Percentiles rank a stretch among this genome's conserved stretches.
These are phyloP conservation scores for Helogale parvula DNA, from an alignment of 2,113 vertebrate species.

Conservation along the genomic window DNA sequence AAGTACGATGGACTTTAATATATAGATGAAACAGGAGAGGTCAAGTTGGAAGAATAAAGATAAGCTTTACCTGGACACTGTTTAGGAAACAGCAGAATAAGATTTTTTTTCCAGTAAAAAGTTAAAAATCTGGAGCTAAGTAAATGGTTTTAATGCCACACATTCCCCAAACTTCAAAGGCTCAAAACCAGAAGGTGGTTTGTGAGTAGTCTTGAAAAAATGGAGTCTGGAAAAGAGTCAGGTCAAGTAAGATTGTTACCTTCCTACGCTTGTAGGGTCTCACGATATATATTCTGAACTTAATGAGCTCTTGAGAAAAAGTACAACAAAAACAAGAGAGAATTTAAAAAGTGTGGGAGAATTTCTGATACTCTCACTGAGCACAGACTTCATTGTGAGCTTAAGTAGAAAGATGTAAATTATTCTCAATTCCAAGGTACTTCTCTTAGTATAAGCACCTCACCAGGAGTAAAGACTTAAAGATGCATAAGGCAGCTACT, in stretches of 20 bases:
- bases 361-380: neutral
- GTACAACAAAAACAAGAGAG: neutral
- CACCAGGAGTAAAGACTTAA: neutral
- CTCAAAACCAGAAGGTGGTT: neutral
- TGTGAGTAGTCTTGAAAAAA: neutral
- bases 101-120: neutral
- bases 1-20: neutral
- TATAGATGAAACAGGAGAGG: neutral
- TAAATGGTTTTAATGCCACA: neutral
- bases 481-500: neutral
- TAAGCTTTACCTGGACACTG: neutral
- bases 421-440: neutral
- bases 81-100: neutral
- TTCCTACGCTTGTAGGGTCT: neutral
- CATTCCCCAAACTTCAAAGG: neutral
- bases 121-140: neutral
- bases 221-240: neutral
- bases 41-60: neutral
- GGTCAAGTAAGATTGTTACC: neutral
- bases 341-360: neutral
- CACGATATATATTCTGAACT: neutral
- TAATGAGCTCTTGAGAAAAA: neutral
- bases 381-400: neutral
- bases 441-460: neutral
- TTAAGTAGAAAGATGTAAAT: neutral